Evolutionary conservation across 2,888 invertebrate genomes (phyloP).

Genomic region (Leptinotarsa juncta): DNA sequence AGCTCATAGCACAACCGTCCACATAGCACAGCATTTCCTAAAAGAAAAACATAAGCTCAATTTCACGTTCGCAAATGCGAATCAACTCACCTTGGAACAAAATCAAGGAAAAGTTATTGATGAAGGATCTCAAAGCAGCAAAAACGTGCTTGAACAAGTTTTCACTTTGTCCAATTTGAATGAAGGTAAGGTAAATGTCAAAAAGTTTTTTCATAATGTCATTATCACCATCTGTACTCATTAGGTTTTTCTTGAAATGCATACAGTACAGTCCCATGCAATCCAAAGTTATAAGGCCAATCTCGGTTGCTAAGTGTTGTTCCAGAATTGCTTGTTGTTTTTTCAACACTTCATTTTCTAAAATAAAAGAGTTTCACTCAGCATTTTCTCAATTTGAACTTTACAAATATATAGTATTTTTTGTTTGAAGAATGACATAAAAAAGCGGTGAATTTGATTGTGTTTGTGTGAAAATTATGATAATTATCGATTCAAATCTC

Average conservation of each 20-base stretch:
- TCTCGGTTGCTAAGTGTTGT: constrained; percentile 88
- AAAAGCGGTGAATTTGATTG: no score
- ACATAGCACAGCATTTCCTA: constrained; percentile 82
- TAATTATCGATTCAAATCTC: no score
- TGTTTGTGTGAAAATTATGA: no score
- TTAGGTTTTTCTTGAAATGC: constrained; percentile 73
- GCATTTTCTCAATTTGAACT: no score
- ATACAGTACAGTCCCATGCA: constrained; percentile 87
- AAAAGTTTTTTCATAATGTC: constrained; percentile 85
- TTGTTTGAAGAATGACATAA: no score
- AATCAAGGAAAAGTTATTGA: constrained; percentile 87
- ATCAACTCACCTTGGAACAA: constrained; percentile 78
- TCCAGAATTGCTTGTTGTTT: constrained; percentile 77
- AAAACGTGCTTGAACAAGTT: constrained; percentile 90
- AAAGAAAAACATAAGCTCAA: constrained; percentile 35
- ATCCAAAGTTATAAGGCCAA: constrained; percentile 89
- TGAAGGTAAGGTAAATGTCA: constrained; percentile 85
- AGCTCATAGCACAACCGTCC: constrained; percentile 85
- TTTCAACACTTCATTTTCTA: constrained; percentile 70
- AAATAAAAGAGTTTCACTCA: no score
- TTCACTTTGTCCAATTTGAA: constrained; percentile 92
- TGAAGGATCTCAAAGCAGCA: constrained; percentile 90
- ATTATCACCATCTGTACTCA: constrained; percentile 76
- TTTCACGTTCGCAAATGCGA: neutral
- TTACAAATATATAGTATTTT: no score